phyloP scores from a whole-genome alignment of 1,140 invertebrate genomes.

The Drosophila murphyi region DNA sequence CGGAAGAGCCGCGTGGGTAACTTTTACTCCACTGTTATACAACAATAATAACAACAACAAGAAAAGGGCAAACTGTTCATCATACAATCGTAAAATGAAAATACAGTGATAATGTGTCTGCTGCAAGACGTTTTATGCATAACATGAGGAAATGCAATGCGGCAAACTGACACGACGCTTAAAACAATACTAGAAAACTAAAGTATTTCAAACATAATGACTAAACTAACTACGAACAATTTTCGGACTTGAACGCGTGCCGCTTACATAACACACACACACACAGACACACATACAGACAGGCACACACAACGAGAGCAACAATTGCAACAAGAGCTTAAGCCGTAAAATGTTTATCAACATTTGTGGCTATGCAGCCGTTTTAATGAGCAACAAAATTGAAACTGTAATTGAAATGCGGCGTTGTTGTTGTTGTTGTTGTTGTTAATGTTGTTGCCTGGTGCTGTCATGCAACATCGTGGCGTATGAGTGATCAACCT shows the following conservation, averaged over 20 bases:
- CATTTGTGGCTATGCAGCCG: conserved; percentile 55
- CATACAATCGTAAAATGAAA: conserved; percentile 4
- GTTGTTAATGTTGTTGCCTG: conserved; percentile 11
- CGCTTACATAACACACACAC: conserved; percentile 61
- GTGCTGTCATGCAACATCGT: conserved; percentile 31
- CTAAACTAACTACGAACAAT: conserved; percentile 26
- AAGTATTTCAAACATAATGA: conserved; percentile 43
- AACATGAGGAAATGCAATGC: conserved; percentile 44
- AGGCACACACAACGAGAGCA: conserved; percentile 4
- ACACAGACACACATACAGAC: conserved; percentile 2
- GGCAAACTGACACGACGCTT: conserved; percentile 21
- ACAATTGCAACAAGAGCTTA: conserved; percentile 27
- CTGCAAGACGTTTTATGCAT: conserved; percentile 29
- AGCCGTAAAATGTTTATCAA: conserved; percentile 71
- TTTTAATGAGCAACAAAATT: conserved; percentile 78
- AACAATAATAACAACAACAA: conserved; percentile 31
- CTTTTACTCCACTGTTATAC: conserved; percentile 68
- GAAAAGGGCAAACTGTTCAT: conserved; percentile 25
- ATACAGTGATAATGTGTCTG: conserved; percentile 23
- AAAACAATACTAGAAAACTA: conserved; percentile 41
- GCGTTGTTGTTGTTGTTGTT: conserved; percentile 1
- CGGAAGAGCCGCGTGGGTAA: conserved; percentile 40
- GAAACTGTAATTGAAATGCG: conserved; percentile 75
- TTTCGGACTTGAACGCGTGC: conserved; percentile 62
- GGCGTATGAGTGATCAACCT: conserved; percentile 42